phyloP scores from a whole-genome alignment of 2,113 vertebrate species.

The Gulo gulo region DNA sequence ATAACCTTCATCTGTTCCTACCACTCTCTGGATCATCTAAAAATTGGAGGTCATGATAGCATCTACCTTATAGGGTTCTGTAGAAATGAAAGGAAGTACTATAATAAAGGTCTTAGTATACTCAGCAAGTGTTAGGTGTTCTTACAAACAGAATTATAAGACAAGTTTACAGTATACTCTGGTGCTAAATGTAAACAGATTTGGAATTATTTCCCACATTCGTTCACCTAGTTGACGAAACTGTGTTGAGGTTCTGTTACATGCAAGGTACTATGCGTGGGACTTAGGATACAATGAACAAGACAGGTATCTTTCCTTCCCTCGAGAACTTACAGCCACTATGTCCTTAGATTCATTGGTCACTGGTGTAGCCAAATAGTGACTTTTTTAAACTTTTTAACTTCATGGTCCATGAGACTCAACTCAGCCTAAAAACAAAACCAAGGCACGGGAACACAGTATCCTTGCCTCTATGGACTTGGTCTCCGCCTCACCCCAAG shows the following conservation, averaged over 20 bases:
- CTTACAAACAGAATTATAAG: slow-evolving; percentile 35
- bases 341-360: background rate
- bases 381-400: background rate
- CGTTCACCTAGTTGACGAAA: background rate
- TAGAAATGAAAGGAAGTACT: background rate
- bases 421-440: slow-evolving; percentile 36
- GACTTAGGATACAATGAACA: background rate
- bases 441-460: background rate
- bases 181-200: slow-evolving; percentile 32
- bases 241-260: slow-evolving; percentile 26
- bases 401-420: background rate
- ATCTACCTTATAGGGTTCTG: background rate
- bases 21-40: background rate
- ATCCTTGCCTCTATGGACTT: background rate
- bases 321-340: background rate
- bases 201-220: background rate
- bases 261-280: background rate
- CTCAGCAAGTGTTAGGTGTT: background rate
- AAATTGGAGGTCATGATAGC: background rate
- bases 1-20: background rate
- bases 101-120: background rate
- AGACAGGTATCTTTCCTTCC: background rate
- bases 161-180: background rate
- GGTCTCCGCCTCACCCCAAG: background rate
- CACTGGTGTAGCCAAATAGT: background rate